Percentiles rank a stretch among this genome's conserved stretches.
Conservation (phyloP, 2,888 invertebrate species). For the Melikaiella ostensackeni region DNA sequence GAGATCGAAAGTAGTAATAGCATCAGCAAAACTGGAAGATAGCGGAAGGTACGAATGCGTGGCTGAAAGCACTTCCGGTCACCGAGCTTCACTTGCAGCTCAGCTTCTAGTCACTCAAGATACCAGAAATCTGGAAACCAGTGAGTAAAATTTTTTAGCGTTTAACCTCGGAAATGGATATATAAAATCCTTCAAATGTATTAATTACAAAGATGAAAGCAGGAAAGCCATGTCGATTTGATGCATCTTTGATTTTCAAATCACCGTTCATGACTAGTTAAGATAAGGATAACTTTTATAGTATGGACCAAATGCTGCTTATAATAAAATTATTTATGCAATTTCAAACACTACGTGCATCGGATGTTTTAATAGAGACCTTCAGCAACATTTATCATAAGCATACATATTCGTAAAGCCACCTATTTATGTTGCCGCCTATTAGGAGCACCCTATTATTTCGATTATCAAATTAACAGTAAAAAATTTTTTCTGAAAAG, state of each 20-base stretch:
- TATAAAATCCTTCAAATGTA: neutral
- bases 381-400: too few species aligned
- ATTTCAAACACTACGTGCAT: too few species aligned
- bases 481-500: too few species aligned
- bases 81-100: conserved; percentile 80
- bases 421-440: too few species aligned
- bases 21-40: conserved; percentile 85
- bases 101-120: conserved; percentile 78
- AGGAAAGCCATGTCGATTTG: neutral
- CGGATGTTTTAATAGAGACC: too few species aligned
- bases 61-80: conserved; percentile 84
- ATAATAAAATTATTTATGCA: too few species aligned
- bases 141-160: conserved; percentile 75
- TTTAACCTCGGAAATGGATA: neutral
- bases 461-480: too few species aligned
- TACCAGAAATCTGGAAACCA: conserved; percentile 78
- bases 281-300: too few species aligned
- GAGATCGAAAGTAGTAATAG: conserved; percentile 90
- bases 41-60: conserved; percentile 90
- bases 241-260: neutral
- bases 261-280: neutral
- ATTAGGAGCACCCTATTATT: too few species aligned
- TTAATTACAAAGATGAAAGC: neutral
- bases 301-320: too few species aligned
- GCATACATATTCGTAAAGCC: too few species aligned